Conservation (phyloP, 2,888 invertebrate genomes). For the Serripes groenlandicus region DNA sequence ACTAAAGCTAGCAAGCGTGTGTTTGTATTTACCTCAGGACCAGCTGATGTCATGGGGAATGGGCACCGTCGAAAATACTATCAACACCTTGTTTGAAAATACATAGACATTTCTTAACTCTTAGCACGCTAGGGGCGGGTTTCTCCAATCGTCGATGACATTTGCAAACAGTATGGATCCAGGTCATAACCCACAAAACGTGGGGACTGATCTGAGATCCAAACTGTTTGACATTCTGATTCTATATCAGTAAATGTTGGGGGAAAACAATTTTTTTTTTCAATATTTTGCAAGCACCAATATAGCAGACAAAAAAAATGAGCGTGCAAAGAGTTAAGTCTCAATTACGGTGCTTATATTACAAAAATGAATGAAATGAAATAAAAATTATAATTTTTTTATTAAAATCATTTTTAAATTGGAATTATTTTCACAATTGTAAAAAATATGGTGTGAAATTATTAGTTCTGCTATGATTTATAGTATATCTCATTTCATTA, state of each 20-base stretch:
- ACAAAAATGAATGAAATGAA: no score
- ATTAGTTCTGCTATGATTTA: no score
- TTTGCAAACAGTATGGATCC: neutral
- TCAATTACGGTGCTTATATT: no score
- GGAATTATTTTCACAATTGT: neutral
- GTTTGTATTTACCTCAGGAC: slow-evolving; percentile 85
- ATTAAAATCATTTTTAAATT: neutral
- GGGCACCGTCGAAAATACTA: slow-evolving; percentile 79
- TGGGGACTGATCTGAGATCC: neutral
- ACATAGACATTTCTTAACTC: neutral
- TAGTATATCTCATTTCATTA: no score
- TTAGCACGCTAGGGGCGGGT: no score
- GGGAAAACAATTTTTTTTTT: no score
- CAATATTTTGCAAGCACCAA: no score
- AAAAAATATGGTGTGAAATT: neutral
- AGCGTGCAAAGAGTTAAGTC: no score
- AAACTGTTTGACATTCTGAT: neutral
- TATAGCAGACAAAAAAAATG: no score
- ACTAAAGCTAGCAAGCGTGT: slow-evolving; percentile 84
- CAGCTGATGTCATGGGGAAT: slow-evolving; percentile 83
- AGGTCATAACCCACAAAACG: neutral
- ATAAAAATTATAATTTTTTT: no score
- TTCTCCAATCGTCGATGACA: neutral
- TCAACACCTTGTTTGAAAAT: slow-evolving; percentile 54
- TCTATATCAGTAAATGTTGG: no score